A percentile compares a stretch with the other conserved stretches of the same genome.
Conservation (phyloP, 2,113 vertebrate genomes). For the Pelmatolapia mariae region DNA sequence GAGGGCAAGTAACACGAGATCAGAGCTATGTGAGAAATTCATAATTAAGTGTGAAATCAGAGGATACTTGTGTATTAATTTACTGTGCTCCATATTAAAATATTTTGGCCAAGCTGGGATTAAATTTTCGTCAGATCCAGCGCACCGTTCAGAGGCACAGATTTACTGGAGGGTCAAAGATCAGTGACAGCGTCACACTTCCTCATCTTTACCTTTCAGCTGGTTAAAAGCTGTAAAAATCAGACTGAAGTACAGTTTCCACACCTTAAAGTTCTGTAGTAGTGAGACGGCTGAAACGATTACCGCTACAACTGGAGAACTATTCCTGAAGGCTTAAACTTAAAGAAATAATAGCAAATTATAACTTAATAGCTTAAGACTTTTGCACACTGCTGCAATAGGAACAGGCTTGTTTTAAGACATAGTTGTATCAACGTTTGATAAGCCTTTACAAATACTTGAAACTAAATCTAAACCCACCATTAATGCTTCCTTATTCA, state of each 20-base stretch:
- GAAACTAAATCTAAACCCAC: not conserved
- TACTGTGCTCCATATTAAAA: not conserved
- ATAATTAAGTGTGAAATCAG: conserved; percentile 13
- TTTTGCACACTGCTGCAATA: not conserved
- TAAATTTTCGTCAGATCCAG: not conserved
- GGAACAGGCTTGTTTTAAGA: not conserved
- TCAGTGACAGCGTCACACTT: not conserved
- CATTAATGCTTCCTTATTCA: not conserved
- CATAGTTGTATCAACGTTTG: not conserved
- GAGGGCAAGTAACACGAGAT: not conserved
- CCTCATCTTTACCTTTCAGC: not conserved
- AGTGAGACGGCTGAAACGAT: not conserved
- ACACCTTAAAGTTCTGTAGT: not conserved
- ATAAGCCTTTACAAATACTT: not conserved
- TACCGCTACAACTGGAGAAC: not conserved
- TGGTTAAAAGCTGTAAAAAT: not conserved
- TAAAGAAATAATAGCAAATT: not conserved
- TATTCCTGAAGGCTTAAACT: not conserved
- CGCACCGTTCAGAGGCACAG: not conserved
- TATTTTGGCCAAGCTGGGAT: not conserved
- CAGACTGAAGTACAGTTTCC: not conserved
- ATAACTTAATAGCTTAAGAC: not conserved
- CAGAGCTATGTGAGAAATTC: not conserved
- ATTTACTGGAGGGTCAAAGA: conserved; percentile 28
- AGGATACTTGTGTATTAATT: not conserved